phyloP scores from a whole-genome alignment of 2,888 invertebrate species.

The Ichneumoninae sp. region DNA sequence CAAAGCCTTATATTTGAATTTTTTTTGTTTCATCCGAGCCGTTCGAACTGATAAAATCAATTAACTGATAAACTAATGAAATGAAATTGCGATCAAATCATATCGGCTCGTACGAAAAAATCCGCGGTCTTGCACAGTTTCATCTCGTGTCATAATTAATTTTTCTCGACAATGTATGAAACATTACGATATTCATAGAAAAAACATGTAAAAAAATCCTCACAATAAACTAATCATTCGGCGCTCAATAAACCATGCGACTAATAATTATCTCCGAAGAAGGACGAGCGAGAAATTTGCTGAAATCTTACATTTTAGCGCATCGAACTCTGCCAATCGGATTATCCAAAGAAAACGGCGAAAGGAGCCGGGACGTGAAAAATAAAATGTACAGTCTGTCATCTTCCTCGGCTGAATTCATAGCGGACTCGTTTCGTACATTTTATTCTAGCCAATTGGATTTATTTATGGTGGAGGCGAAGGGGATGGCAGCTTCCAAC shows the following conservation, averaged over 20 bases:
- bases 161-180: not conserved
- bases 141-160: no score
- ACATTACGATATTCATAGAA: not conserved
- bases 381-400: constrained; percentile 73
- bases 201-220: not conserved
- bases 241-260: constrained; percentile 14
- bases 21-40: no score
- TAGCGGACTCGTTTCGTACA: constrained; percentile 73
- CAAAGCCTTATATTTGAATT: no score
- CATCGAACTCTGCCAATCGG: constrained; percentile 67
- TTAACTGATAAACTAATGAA: no score
- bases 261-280: not conserved
- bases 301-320: not conserved
- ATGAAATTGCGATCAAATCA: no score
- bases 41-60: no score
- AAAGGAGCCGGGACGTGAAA: constrained; percentile 7
- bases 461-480: constrained; percentile 77
- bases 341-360: constrained; percentile 69
- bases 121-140: no score
- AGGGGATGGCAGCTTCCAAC: constrained; percentile 56
- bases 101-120: no score
- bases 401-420: constrained; percentile 67
- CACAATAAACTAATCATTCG: not conserved
- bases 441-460: constrained; percentile 80
- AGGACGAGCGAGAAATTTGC: not conserved